phyloP scores from a whole-genome alignment of 1,140 invertebrate species.

The Theocolax elegans region DNA sequence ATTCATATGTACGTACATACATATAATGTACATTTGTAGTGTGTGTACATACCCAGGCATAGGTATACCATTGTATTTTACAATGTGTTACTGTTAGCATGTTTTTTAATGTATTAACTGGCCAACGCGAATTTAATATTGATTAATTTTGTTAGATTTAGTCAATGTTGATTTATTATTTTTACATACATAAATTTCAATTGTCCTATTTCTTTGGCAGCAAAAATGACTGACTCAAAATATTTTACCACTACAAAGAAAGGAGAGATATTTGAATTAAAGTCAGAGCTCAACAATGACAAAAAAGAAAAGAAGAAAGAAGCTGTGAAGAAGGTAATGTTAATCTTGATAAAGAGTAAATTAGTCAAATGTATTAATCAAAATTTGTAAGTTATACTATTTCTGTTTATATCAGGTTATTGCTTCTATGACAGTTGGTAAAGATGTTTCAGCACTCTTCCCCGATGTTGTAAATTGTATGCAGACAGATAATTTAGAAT shows the following conservation, averaged over 20 bases:
- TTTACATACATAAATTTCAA: background rate
- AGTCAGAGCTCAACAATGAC: conserved; percentile 99
- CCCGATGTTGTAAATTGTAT: conserved; percentile 99
- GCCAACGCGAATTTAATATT: background rate
- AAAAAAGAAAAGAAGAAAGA: conserved; percentile 99
- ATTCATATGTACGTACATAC: conserved; percentile 9
- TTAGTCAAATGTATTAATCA: background rate
- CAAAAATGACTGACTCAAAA: conserved; percentile 97
- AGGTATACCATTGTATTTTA: background rate
- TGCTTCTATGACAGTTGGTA: conserved; percentile 99
- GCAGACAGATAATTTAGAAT: conserved; percentile 99
- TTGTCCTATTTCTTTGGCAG: conserved; percentile 36
- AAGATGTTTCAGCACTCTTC: conserved; percentile 95
- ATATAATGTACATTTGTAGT: background rate
- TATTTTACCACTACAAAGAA: conserved; percentile 99
- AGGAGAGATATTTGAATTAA: conserved; percentile 98
- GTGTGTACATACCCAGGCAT: background rate
- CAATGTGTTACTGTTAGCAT: background rate
- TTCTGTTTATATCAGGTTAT: conserved; percentile 91
- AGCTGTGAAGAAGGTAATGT: conserved; percentile 94
- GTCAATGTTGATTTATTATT: background rate
- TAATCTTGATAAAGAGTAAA: background rate
- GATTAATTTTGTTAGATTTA: background rate
- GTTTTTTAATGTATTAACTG: background rate
- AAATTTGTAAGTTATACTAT: no score